phyloP scores from a whole-genome alignment of 1,140 invertebrate genomes.

The Aphelenchoides besseyi region DNA sequence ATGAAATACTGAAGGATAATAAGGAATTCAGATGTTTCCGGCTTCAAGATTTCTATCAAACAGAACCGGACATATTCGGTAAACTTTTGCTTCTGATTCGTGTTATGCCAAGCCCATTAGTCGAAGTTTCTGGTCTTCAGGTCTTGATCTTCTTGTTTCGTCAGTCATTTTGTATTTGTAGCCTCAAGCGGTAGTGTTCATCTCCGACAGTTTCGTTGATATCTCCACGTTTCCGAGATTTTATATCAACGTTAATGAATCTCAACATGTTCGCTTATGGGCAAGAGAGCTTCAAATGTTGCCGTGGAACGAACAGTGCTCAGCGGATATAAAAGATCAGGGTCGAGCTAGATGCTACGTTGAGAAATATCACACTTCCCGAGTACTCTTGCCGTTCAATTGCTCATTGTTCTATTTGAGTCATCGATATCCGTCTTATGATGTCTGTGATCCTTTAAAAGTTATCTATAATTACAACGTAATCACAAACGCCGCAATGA shows the following conservation, averaged over 20 bases:
- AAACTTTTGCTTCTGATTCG: constrained; percentile 7
- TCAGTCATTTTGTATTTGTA: background rate
- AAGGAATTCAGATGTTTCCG: constrained; percentile 11
- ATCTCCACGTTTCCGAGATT: constrained; percentile 13
- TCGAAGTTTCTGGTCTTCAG: background rate
- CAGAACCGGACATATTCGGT: constrained; percentile 5
- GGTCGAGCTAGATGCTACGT: constrained; percentile 12
- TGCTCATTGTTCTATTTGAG: constrained; percentile 12
- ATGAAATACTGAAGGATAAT: too few relatives aligned
- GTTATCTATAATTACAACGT: constrained; percentile 21
- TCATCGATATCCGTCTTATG: background rate
- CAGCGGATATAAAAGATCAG: background rate
- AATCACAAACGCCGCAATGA: constrained; percentile 1
- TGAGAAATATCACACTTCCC: constrained; percentile 18
- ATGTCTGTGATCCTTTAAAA: background rate
- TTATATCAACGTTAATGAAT: constrained; percentile 12
- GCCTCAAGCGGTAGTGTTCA: constrained; percentile 5
- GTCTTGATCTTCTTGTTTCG: background rate
- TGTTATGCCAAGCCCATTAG: constrained; percentile 3
- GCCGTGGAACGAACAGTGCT: background rate
- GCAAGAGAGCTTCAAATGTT: background rate
- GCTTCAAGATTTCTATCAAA: constrained; percentile 4
- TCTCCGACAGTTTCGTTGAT: background rate
- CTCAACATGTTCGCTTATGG: background rate
- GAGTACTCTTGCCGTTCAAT: constrained; percentile 14